Evolutionary conservation across 2,888 invertebrate genomes (phyloP), one percentile per base, ranked within the genome.

Genomic region (Trissolcus japonicus): DNA sequence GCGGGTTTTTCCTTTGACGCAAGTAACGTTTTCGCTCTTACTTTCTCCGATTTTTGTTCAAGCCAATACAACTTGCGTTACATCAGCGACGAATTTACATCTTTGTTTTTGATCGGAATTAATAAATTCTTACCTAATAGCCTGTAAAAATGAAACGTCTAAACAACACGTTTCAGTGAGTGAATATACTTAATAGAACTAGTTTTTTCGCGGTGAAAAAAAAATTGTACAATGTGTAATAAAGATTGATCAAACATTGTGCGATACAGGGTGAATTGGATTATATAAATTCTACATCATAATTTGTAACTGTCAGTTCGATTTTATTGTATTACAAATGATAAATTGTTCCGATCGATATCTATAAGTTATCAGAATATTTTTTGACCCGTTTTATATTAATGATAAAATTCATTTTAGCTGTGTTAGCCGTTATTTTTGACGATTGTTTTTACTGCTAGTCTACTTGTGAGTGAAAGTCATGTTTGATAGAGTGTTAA

Each of bases 271-370:
- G 53, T 57, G 63, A 63, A 71, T 71, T 71, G 71, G 71, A 71
- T 71, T 71, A 71, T 71, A 71, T 59, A 71, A 71, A 53, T 53
- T n/a, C 21, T 48, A 65, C 65, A 65, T 35, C 35, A 72, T 65
- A 65, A 72, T 72, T 72, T 72, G 72, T 72, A 59, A 57, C 72
- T 72, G 72, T 72, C 72, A 72, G 59, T 54, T 72, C 54, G 43
- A 60, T 72, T 72, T 72, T 65, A 72, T 72, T 72, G 72, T 72
- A 65, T 21, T 48, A 21, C 65, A 4, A 72, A 40, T 72, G 59
- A 65, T 72, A 72, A 65, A 72, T 72, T 65, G 59, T 65, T 41
- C 48, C 40, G 72, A 72, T 72, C 63, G n/a, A 25, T 72, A 72
- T 72, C 72, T 63, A 71, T 46, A 60, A 61, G 63, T 71, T 35